Conservation (phyloP, 2,888 invertebrate species). For the Stenoptilia bipunctidactyla region DNA sequence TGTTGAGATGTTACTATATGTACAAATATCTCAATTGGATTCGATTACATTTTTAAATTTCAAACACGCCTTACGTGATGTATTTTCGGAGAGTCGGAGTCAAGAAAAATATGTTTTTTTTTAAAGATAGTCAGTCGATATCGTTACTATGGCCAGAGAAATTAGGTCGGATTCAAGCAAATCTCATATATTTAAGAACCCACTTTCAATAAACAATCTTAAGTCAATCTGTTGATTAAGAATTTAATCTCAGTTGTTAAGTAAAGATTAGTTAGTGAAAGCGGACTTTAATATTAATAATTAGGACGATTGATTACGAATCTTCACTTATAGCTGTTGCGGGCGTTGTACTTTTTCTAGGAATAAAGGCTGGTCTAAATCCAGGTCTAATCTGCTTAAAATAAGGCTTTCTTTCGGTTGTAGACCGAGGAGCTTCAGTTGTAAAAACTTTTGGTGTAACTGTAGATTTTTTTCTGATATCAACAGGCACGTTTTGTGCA, state of each 20-base stretch:
- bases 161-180: constrained; percentile 18
- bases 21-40: constrained; percentile 18
- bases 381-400: constrained; percentile 49
- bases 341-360: constrained; percentile 36
- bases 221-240: too few relatives aligned
- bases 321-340: constrained; percentile 16
- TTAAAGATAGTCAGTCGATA: constrained; percentile 26
- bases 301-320: constrained; percentile 21
- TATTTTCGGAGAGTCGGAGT: background rate
- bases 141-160: constrained; percentile 38
- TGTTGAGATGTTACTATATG: constrained; percentile 37
- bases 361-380: constrained; percentile 50
- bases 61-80: too few relatives aligned
- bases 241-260: too few relatives aligned
- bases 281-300: background rate
- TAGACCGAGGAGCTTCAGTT: constrained; percentile 45
- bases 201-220: too few relatives aligned
- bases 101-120: too few relatives aligned
- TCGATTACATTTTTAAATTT: constrained; percentile 1
- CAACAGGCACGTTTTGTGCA: constrained; percentile 55
- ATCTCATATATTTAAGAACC: background rate
- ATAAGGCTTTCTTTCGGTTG: constrained; percentile 48
- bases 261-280: too few relatives aligned
- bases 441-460: constrained; percentile 33
- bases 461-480: constrained; percentile 40